Evolutionary conservation across 2,888 invertebrate genomes (phyloP), one percentile per base, ranked within the genome.

Genomic region (Linnaemya vulpina): DNA sequence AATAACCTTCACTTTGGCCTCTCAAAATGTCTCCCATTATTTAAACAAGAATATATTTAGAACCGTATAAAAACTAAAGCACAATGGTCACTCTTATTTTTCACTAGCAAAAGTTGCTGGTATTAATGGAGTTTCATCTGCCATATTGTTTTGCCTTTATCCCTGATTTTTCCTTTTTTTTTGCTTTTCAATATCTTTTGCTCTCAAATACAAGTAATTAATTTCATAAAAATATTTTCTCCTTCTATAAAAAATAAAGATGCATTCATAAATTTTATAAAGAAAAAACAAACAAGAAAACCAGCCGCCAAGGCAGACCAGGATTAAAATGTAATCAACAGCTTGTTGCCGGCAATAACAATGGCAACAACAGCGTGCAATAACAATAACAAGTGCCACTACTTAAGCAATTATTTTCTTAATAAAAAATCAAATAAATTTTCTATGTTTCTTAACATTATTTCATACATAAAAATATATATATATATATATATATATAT

Each of bases 381-480:
- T 58, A 71, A 82, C 83, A 84, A 84, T 77, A 77, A 68, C 62
- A 84, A 84, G 84, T 84, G 84, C 30, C 40, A 77, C 78, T 79
- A 82, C 85, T 85, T 85, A 82, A 85, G 78, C 78, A 85, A 85
- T 85, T 85, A 85, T 85, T 85, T 79, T 73, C 10, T n/a, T 70
- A 75, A 75, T 68, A 79, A 49, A 67, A 67, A 77, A 63, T n/a
- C 30, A 80, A 68, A 80, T 75, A 58, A 74, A 80, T 65, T n/a
- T 25, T 7, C 9, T 15, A 25, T 38, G 30, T 60, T 20, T 46
- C 15, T 51, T 1, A 9, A n/a, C 20, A 25, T n/a, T 11, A 30
- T 38, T 67, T 76, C 0, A 3, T 58, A 63, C 15, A 20, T 10
- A n/a, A n/a, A n/a, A n/a, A n/a, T n/a, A n/a, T n/a, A n/a, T n/a